A percentile compares a stretch with the other conserved stretches of the same genome.
Conservation (phyloP, 2,888 invertebrate species). For the Melangyna quadrimaculata region DNA sequence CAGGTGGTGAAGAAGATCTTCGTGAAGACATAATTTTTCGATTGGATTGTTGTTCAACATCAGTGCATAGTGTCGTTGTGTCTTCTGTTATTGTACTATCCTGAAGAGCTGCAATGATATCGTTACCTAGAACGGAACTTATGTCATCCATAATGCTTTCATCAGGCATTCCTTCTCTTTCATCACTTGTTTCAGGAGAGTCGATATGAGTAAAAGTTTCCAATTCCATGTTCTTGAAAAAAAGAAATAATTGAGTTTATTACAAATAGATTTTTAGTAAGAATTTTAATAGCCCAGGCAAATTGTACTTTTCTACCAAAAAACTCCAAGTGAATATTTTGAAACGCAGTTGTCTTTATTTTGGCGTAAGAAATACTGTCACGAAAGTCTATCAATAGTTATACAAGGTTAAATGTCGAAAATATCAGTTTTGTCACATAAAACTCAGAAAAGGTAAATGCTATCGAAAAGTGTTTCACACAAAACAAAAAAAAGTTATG, state of each 20-base stretch:
- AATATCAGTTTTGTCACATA: no score
- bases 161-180: slow-evolving; percentile 88
- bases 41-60: slow-evolving; percentile 71
- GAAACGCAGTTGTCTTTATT: no score
- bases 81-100: slow-evolving; percentile 88
- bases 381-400: no score
- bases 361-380: no score
- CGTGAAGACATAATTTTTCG: slow-evolving; percentile 75
- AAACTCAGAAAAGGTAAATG: no score
- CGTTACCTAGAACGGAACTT: slow-evolving; percentile 88
- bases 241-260: neutral
- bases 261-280: neutral
- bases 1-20: slow-evolving; percentile 82
- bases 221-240: slow-evolving; percentile 79
- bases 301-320: no score
- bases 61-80: slow-evolving; percentile 85
- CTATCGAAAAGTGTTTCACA: no score
- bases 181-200: slow-evolving; percentile 90
- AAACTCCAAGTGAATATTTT: no score
- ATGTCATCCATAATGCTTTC: slow-evolving; percentile 91
- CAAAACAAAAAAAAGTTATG: no score
- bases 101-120: slow-evolving; percentile 85
- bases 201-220: slow-evolving; percentile 89
- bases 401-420: no score
- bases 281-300: no score